Base-by-base conservation (phyloP, 2,888 invertebrate genomes). In the Watsonalla binaria region DNA sequence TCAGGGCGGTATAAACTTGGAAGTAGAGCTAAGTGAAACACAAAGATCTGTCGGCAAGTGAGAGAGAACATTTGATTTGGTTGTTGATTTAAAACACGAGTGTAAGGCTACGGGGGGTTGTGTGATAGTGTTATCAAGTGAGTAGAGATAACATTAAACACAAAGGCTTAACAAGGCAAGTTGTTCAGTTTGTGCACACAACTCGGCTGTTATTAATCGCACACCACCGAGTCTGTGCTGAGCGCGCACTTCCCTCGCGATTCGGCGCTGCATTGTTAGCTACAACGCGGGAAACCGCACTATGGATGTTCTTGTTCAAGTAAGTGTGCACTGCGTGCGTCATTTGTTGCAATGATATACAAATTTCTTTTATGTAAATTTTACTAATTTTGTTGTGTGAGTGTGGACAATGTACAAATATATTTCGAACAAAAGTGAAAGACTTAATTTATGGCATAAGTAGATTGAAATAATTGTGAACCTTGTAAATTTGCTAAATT, bases 111-210 rank as follows among this genome's bases (percentile, higher is more conserved):
- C 6, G 13, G 13, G 14, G 37, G 14, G 8, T 49, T 37, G 14
- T 11, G 37, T 14, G 56, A 55, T 59, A 51, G 50, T 49, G 64
- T 57, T 61, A 65, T 65, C 54, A 57, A 57, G 54, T 58, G 60
- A 66, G 60, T 65, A 59, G 58, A 62, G 35, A 13, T 15, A 15
- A 37, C 37, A n/a, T 42, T 70, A 72, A 77, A 76, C 75, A 78
- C 70, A 80, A 81, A 76, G 72, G 77, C 74, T 76, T 80, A 80
- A 82, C 78, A 79, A 80, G 78, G 75, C 75, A 83, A 80, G 76
- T 81, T 79, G 75, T 74, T 72, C 74, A 73, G 76, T 76, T 72
- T 72, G 72, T 72, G 72, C 72, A 73, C 71, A 74, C 76, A 80
- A 70, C 66, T 65, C 56, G 60, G 62, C 68, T 68, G 76, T 80